Evolutionary conservation across 2,797 vertebrate species (phyloP), one percentile per base, ranked within the genome.

Genomic region (Arctocebus calabarensis): DNA sequence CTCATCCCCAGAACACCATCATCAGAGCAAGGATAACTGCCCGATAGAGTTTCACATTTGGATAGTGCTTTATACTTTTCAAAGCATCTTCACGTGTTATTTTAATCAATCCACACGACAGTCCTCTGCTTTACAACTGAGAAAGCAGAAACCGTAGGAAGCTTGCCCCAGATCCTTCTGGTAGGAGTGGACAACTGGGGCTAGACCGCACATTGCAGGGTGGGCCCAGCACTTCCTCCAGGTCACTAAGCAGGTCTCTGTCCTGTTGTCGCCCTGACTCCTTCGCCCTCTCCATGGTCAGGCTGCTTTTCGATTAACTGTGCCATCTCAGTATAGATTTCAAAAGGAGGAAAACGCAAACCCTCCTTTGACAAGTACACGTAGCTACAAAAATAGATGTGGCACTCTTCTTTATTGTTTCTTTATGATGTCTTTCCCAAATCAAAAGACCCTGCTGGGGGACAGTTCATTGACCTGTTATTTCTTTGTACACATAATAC

Each of bases 361-460:
- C 77, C 43, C 96, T 94, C 95, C 93, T 91, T 84, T 52, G 57
- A 81, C 57, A 78, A 82, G 70, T 57, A 83, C 25, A 87, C 32
- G 61, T 10, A 90, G 79, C 74, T 96, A 90, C 66, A 95, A 97
- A 97, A 97, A 96, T 94, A 97, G 96, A 93, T 0, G 43, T 82
- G 74, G 66, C 78, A 34, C 27, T 94, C 91, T 91, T 85, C 85
- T 84, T 87, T 84, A 92, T 78, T 94, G 83, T 62, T 66, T 66
- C 85, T 90, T 92, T 90, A 62, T 45, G 52, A 83, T 74, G 94
- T 45, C 89, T 70, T 95, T 94, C 84, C 73, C 70, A 75, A 77
- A 95, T 81, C 71, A 91, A 96, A 95, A 94, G 45, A n/a, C 77
- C 81, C 92, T 68, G 40, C 7, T 81, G 74, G 71, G 74, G 78